A percentile compares a stretch with the other conserved stretches of the same genome.
These are phyloP conservation scores for Strigamia maritima DNA, from an alignment of 2,888 invertebrate species.

Conservation along the genomic window DNA sequence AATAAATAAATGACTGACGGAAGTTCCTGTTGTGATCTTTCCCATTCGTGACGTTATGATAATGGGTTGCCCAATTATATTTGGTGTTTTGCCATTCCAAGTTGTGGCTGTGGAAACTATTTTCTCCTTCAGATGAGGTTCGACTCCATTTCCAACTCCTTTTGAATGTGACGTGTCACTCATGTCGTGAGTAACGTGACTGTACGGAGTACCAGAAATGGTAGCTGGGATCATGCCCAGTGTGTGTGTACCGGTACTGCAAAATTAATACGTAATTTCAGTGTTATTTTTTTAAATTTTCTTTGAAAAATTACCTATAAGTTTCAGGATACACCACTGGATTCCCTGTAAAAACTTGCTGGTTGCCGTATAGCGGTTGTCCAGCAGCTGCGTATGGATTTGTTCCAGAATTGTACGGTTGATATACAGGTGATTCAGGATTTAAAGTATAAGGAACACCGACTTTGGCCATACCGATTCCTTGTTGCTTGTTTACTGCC, in stretches of 20 bases:
- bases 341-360: conserved; percentile 41
- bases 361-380: conserved; percentile 39
- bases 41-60: not conserved
- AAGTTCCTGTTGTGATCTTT: conserved; percentile 34
- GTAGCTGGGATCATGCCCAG: conserved; percentile 38
- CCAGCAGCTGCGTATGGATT: conserved; percentile 42
- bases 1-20: not conserved
- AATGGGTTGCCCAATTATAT: not conserved
- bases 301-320: conserved; percentile 37
- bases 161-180: not conserved
- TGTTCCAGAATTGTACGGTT: conserved; percentile 42
- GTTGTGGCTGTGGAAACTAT: not conserved
- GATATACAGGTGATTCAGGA: conserved; percentile 42
- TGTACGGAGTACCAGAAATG: conserved; percentile 9
- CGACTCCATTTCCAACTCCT: conserved; percentile 22
- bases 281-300: not conserved
- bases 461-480: conserved; percentile 35
- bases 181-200: conserved; percentile 29
- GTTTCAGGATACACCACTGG: conserved; percentile 42
- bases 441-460: conserved; percentile 40
- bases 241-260: conserved; percentile 36
- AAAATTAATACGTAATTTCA: too few relatives aligned
- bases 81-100: not conserved
- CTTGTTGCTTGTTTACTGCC: conserved; percentile 20
- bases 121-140: conserved; percentile 10